Conservation (phyloP, 2,888 invertebrate species). For the Crematogaster levior region DNA sequence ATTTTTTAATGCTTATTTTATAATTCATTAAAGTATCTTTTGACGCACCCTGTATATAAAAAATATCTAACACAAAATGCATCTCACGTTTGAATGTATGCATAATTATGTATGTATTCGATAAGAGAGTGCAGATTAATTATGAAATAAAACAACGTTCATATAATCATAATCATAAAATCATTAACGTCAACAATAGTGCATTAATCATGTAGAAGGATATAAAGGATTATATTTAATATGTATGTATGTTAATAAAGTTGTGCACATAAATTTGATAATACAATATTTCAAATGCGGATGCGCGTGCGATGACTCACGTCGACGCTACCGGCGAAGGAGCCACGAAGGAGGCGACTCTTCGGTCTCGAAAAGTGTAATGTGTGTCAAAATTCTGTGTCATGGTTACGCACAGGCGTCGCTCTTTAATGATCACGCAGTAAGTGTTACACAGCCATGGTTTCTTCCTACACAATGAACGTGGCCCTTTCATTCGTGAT, state of each 20-base stretch:
- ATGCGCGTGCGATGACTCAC: slow-evolving; percentile 57
- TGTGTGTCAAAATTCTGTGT: slow-evolving; percentile 70
- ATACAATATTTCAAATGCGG: background rate
- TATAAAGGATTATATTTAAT: background rate
- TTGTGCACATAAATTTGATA: background rate
- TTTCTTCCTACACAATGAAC: slow-evolving; percentile 61
- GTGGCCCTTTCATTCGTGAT: slow-evolving; percentile 37
- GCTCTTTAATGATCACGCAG: slow-evolving; percentile 54
- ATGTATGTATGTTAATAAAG: background rate
- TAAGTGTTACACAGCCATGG: slow-evolving; percentile 45
- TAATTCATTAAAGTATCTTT: no score
- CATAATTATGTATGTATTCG: no score
- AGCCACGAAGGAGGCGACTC: slow-evolving; percentile 35
- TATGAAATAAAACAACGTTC: background rate
- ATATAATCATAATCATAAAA: background rate
- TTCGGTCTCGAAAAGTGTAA: slow-evolving; percentile 59
- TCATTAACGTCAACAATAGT: background rate
- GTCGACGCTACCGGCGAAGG: slow-evolving; percentile 38
- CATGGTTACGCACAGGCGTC: slow-evolving; percentile 65
- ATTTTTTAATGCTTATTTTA: no score
- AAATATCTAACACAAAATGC: background rate
- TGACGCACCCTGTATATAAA: no score
- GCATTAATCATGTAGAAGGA: background rate
- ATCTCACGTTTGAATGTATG: background rate
- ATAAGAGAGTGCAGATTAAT: background rate